phyloP scores from a whole-genome alignment of 2,888 invertebrate species.

The Drosophila quinaria region DNA sequence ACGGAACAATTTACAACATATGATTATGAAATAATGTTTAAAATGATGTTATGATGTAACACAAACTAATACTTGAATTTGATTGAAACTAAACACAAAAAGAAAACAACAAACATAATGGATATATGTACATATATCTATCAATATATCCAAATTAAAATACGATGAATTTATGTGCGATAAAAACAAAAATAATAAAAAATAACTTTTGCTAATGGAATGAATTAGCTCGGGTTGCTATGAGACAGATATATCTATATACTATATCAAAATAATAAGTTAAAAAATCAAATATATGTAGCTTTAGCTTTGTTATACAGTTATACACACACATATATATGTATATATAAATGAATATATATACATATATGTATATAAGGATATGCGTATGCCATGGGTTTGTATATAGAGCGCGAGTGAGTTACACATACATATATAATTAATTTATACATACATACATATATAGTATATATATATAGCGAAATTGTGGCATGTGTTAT shows the following conservation, averaged over 20 bases:
- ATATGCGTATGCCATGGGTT: constrained; percentile 22
- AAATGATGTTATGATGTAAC: constrained; percentile 45
- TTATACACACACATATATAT: constrained; percentile 40
- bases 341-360: constrained; percentile 15
- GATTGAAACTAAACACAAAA: constrained; percentile 33
- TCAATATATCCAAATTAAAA: constrained; percentile 6
- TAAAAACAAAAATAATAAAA: constrained; percentile 26
- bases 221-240: constrained; percentile 64
- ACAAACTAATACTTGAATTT: constrained; percentile 53
- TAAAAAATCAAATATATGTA: constrained; percentile 1
- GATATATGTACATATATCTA: constrained; percentile 18
- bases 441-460: constrained; percentile 22
- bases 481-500: constrained; percentile 31
- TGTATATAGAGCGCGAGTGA: constrained; percentile 38
- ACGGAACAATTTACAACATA: constrained; percentile 81
- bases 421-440: constrained; percentile 25
- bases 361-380: constrained; percentile 7
- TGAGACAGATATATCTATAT: constrained; percentile 15
- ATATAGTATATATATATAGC: constrained; percentile 25
- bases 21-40: constrained; percentile 78
- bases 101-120: constrained; percentile 42
- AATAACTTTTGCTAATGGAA: constrained; percentile 70
- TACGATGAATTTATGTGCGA: constrained; percentile 16
- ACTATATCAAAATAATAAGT: constrained; percentile 10
- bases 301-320: constrained; percentile 36